Percentiles rank a stretch among this genome's conserved stretches.
These are phyloP conservation scores for Pseudopleuronectes americanus DNA, from an alignment of 2,797 vertebrate genomes.

Conservation along the genomic window DNA sequence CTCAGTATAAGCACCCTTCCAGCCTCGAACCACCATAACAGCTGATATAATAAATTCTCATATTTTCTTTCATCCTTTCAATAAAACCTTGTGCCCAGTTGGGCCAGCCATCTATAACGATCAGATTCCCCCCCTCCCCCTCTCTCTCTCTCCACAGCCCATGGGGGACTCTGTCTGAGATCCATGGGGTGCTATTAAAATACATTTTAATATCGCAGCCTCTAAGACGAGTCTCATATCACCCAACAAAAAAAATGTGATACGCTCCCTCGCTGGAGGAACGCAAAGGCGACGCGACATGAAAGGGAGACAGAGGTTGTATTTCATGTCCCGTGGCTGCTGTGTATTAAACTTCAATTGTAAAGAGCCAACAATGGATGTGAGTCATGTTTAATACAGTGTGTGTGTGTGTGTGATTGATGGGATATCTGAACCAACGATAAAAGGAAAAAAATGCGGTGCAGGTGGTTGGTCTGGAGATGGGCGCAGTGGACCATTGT, in stretches of 20 bases:
- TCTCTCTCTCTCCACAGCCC: constrained; percentile 20
- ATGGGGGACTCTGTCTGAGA: constrained; percentile 29
- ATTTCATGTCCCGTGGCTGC: constrained; percentile 61
- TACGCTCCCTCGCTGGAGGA: constrained; percentile 43
- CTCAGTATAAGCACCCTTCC: constrained; percentile 12
- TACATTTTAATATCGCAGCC: constrained; percentile 51
- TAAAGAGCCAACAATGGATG: constrained; percentile 37
- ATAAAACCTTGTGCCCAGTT: constrained; percentile 45
- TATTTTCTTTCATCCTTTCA: constrained; percentile 46
- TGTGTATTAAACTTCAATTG: constrained; percentile 62
- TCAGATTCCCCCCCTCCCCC: constrained; percentile 31
- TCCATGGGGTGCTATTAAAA: constrained; percentile 58
- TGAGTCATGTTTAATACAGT: constrained; percentile 44
- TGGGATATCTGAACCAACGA: constrained; percentile 28
- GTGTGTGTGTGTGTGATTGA: constrained; percentile 34
- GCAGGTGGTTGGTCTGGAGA: constrained; percentile 3
- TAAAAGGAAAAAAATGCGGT: constrained; percentile 19
- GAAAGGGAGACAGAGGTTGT: constrained; percentile 49
- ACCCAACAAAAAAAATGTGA: constrained; percentile 60
- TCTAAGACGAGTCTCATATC: constrained; percentile 52
- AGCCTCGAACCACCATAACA: constrained; percentile 22
- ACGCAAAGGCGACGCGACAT: constrained; percentile 48
- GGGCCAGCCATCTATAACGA: constrained; percentile 34
- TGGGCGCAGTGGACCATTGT: neutral
- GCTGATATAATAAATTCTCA: constrained; percentile 41